phyloP scores from a whole-genome alignment of 2,797 vertebrate genomes.

The Clarias platycephalus region DNA sequence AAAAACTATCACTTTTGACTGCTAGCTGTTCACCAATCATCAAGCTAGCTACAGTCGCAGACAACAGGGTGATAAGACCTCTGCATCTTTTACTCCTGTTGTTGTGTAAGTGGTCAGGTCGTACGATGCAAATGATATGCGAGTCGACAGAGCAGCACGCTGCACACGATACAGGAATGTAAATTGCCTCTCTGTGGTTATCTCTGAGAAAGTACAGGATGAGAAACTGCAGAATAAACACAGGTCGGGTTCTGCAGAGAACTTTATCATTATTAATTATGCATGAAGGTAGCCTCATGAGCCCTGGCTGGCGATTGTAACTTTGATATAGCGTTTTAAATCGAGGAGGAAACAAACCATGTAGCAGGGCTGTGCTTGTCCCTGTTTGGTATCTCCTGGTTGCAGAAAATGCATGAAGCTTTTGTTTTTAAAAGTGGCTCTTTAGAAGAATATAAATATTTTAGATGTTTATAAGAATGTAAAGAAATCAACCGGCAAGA shows the following conservation, averaged over 20 bases:
- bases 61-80: neutral
- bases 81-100: neutral
- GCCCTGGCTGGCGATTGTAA: constrained; percentile 9
- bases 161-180: neutral
- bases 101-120: neutral
- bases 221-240: constrained; percentile 3
- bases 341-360: neutral
- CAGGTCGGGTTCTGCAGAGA: constrained; percentile 8
- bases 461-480: neutral
- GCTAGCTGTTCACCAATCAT: neutral
- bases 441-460: neutral
- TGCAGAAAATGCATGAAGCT: neutral
- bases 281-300: constrained; percentile 35
- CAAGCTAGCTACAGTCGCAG: neutral
- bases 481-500: neutral
- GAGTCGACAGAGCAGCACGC: neutral
- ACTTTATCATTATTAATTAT: constrained; percentile 43
- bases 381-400: neutral
- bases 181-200: neutral
- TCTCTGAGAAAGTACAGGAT: neutral
- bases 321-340: neutral
- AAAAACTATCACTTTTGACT: neutral
- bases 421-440: neutral
- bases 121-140: neutral
- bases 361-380: neutral